phyloP scores from a whole-genome alignment of 2,797 vertebrate species.

The Sebastes kiyomatsui region DNA sequence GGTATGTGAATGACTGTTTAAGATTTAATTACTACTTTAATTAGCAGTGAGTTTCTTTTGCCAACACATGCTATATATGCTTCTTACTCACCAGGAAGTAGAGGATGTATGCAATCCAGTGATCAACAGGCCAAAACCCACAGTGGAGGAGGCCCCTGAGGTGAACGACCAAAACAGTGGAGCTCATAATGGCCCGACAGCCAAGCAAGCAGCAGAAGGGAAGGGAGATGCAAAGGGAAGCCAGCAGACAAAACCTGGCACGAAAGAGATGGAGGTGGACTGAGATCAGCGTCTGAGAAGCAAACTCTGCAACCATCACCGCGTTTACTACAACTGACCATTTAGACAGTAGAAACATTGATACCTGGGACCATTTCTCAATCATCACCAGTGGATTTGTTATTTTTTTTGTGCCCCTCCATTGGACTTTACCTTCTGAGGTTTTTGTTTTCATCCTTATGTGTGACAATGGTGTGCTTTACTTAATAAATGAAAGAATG shows the following conservation, averaged over 20 bases:
- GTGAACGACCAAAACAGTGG: constrained; percentile 80
- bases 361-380: constrained; percentile 62
- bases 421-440: constrained; percentile 57
- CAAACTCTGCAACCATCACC: constrained; percentile 39
- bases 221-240: constrained; percentile 83
- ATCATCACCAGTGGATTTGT: constrained; percentile 60
- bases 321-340: constrained; percentile 29
- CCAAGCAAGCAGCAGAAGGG: constrained; percentile 74
- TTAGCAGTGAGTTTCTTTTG: neutral
- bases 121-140: constrained; percentile 89
- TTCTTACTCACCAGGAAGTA: constrained; percentile 82
- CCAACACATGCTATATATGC: neutral
- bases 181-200: constrained; percentile 86
- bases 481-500: constrained; percentile 65
- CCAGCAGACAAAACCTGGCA: constrained; percentile 83
- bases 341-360: constrained; percentile 61
- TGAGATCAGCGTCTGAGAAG: constrained; percentile 73
- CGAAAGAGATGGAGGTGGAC: constrained; percentile 94
- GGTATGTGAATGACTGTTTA: constrained; percentile 71
- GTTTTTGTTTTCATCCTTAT: constrained; percentile 51
- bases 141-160: constrained; percentile 83
- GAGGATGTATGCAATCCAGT: constrained; percentile 88
- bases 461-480: constrained; percentile 70
- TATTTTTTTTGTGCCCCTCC: constrained; percentile 40
- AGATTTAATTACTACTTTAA: neutral